Evolutionary conservation across 1,140 invertebrate genomes (phyloP), one percentile per base, ranked within the genome.

Genomic region (Antheraea mylitta): DNA sequence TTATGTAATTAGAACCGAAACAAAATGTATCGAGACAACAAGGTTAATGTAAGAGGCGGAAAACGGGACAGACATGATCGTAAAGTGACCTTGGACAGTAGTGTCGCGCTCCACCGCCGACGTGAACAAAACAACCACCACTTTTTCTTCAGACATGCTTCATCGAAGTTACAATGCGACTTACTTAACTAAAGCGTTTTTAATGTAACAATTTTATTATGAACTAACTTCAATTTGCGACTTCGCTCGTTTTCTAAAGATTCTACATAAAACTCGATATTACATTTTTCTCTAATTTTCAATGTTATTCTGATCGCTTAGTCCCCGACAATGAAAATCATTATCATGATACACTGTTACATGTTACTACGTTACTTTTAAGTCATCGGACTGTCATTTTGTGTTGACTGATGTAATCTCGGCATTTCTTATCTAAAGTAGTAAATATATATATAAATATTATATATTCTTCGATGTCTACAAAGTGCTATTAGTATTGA

Each of bases 101-200:
- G 77, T 79, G 82, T 86, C 75, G 79, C 81, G 85, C 77, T 85
- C 72, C 72, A 71, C 77, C 75, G 78, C 82, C 82, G 78, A 80
- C 81, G 67, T 69, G 68, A 76, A 61, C 63, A 77, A 78, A 87
- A 86, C 84, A 87, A 88, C 80, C 69, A 80, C 77, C 79, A 80
- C 74, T 66, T 64, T 81, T 70, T 74, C 76, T 75, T 81, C 82
- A 76, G 79, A 83, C 74, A 82, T 73, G 77, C 80, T 81, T 77
- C 76, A 89, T 76, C 72, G 73, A 65, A 70, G 66, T 69, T 61
- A 70, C 67, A 18, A 13, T 16, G 45, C 45, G 77, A 37, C 67
- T 62, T 18, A 65, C 67, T 53, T 53, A 53, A 11, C 45, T 53
- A 53, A 42, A 61, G 60, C 36, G 60, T 61, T 22, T 19, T 61